Percentiles rank a stretch among this genome's conserved stretches.
These are phyloP conservation scores for Dryocosmus kuriphilus DNA, from an alignment of 2,888 invertebrate species.

Conservation along the genomic window DNA sequence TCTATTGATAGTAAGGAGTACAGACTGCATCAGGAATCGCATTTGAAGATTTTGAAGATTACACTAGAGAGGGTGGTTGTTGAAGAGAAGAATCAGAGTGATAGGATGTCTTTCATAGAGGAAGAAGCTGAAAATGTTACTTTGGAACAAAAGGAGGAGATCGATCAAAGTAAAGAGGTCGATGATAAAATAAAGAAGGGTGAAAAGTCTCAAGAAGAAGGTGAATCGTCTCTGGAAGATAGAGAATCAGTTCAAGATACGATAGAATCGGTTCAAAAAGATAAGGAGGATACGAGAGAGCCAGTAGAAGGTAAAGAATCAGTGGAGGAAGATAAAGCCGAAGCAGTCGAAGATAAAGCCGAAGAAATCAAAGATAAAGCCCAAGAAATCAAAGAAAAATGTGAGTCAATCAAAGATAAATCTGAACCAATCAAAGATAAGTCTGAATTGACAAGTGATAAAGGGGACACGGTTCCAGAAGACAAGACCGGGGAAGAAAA, in stretches of 20 bases:
- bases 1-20: not conserved
- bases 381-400: not conserved
- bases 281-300: not conserved
- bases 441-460: slow-evolving; percentile 17
- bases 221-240: not conserved
- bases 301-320: not conserved
- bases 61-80: slow-evolving; percentile 18
- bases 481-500: not conserved
- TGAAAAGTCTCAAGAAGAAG: slow-evolving; percentile 1
- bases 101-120: not conserved
- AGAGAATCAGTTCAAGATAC: slow-evolving; percentile 20
- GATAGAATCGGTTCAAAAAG: slow-evolving; percentile 26
- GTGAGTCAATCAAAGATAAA: slow-evolving; percentile 1
- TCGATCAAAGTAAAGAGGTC: not conserved
- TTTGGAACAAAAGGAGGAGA: not conserved
- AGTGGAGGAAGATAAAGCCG: slow-evolving; percentile 3
- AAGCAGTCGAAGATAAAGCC: slow-evolving; percentile 1
- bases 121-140: not conserved
- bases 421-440: no score
- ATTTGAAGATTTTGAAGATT: slow-evolving; percentile 11
- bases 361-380: slow-evolving; percentile 18
- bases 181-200: slow-evolving; percentile 27
- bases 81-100: not conserved
- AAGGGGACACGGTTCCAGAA: slow-evolving; percentile 9
- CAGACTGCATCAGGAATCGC: slow-evolving; percentile 11